Evolutionary conservation across 2,797 vertebrate genomes (phyloP).

Genomic region (Distichodus sexfasciatus): DNA sequence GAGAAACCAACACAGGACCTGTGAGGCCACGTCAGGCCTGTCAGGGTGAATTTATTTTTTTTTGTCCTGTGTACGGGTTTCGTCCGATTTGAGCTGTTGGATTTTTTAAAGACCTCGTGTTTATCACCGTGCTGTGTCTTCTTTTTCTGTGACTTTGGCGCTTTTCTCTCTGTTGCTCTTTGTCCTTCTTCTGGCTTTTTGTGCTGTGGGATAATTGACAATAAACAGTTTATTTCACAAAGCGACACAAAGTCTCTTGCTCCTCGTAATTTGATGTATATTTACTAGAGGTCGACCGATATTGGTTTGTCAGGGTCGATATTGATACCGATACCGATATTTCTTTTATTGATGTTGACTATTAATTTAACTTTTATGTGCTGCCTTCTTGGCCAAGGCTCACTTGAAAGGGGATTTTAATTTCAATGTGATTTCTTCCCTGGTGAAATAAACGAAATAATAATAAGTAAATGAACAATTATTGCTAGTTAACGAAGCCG

Average conservation of each 20-base stretch:
- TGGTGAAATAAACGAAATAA: no score
- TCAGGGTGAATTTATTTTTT: slow-evolving; percentile 25
- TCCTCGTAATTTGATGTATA: background rate
- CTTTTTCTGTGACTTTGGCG: slow-evolving; percentile 20
- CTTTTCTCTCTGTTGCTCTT: slow-evolving; percentile 40
- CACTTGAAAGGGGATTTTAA: no score
- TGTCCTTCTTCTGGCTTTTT: slow-evolving; percentile 60
- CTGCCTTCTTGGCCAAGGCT: no score
- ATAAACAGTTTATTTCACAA: slow-evolving; percentile 63
- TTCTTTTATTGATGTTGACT: no score
- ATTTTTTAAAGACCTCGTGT: slow-evolving; percentile 48
- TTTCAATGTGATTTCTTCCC: no score
- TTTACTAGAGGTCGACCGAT: no score
- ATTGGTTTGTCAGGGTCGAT: no score
- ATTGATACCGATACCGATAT: no score
- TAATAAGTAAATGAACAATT: no score
- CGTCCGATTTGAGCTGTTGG: slow-evolving; percentile 41
- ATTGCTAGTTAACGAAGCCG: no score
- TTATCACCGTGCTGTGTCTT: slow-evolving; percentile 21
- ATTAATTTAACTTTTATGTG: no score
- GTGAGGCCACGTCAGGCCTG: slow-evolving; percentile 2
- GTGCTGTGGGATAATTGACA: slow-evolving; percentile 70
- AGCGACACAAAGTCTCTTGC: background rate
- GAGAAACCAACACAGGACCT: slow-evolving; percentile 19
- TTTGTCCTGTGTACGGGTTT: slow-evolving; percentile 14